Conservation (phyloP, 2,113 vertebrate species). For the Lontra canadensis region DNA sequence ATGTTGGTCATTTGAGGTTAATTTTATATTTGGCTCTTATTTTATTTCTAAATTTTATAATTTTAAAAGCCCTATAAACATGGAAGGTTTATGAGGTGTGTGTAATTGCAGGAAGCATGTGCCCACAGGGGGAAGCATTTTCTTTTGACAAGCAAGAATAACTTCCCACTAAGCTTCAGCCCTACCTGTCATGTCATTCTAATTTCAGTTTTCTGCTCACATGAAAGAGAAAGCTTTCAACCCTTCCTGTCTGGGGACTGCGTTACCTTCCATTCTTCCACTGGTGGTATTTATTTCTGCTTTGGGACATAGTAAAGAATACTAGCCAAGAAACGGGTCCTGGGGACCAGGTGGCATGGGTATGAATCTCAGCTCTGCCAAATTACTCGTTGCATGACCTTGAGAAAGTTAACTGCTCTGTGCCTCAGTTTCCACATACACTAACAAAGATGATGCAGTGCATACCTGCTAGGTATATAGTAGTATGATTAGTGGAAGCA, state of each 20-base stretch:
- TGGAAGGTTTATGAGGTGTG: background rate
- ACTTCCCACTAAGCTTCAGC: background rate
- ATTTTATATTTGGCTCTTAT: constrained; percentile 11
- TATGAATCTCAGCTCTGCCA: background rate
- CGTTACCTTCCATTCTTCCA: background rate
- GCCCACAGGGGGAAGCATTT: background rate
- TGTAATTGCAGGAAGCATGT: background rate
- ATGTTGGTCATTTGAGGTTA: background rate
- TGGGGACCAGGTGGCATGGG: background rate
- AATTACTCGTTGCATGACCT: background rate
- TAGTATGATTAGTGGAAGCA: background rate
- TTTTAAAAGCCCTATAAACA: background rate
- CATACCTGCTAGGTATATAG: background rate
- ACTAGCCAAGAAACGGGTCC: background rate
- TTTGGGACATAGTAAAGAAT: background rate
- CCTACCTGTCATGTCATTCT: background rate
- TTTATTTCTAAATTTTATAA: background rate
- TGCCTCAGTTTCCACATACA: background rate
- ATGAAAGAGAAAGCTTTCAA: background rate
- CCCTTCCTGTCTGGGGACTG: background rate
- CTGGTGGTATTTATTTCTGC: background rate
- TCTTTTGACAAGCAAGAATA: constrained; percentile 38
- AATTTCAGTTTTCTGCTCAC: constrained; percentile 3
- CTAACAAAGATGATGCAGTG: background rate
- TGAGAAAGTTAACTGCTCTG: background rate